Evolutionary conservation across 2,888 invertebrate species (phyloP).

Genomic region (Stictocephala bisonia): DNA sequence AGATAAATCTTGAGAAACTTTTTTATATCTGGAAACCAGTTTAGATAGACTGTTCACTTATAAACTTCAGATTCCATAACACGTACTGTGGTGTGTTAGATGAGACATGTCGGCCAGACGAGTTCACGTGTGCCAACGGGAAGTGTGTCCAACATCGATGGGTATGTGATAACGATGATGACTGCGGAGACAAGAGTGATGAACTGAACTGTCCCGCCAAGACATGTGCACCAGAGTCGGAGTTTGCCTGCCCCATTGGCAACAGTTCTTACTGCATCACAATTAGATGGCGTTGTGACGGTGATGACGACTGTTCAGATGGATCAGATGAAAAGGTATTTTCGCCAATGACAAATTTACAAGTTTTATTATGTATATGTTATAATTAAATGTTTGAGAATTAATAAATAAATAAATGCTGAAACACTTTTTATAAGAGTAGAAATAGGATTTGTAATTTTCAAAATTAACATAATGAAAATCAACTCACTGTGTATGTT

Average conservation of each 20-base stretch:
- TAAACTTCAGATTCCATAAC: too few species aligned
- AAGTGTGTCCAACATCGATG: constrained; percentile 88
- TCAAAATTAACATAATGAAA: too few species aligned
- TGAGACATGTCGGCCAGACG: constrained; percentile 90
- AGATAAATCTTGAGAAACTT: not conserved
- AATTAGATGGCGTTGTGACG: constrained; percentile 86
- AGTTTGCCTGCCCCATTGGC: constrained; percentile 83
- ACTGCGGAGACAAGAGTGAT: constrained; percentile 88
- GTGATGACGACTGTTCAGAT: constrained; percentile 86
- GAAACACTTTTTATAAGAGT: not conserved
- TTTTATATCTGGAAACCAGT: constrained; percentile 12
- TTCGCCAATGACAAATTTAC: constrained; percentile 8
- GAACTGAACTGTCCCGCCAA: constrained; percentile 79
- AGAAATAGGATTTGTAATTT: too few species aligned
- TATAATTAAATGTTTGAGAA: too few species aligned
- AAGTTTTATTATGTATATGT: too few species aligned
- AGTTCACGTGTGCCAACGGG: constrained; percentile 92
- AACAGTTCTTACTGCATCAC: constrained; percentile 82
- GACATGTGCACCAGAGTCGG: constrained; percentile 75
- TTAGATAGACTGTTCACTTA: not conserved
- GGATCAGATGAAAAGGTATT: constrained; percentile 82
- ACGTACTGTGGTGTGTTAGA: constrained; percentile 69
- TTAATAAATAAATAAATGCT: too few species aligned
- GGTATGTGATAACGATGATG: constrained; percentile 89
- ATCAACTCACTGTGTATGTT: too few species aligned